phyloP scores from a whole-genome alignment of 2,113 vertebrate genomes.

The Caranx ignobilis region DNA sequence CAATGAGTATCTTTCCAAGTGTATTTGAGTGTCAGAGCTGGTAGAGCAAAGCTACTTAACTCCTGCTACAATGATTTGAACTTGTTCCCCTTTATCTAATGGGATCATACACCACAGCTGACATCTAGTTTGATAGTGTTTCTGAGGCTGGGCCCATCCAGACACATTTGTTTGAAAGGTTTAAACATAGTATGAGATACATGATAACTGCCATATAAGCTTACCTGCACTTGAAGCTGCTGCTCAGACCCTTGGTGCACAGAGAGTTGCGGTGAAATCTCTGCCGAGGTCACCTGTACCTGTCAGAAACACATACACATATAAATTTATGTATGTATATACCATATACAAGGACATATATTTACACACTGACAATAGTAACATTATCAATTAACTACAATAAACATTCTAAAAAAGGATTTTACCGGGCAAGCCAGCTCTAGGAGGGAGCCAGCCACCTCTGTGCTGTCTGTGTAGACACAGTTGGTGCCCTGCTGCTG shows the following conservation, averaged over 20 bases:
- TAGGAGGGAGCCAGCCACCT: slow-evolving; percentile 98
- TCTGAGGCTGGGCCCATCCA: not conserved
- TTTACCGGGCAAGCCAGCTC: slow-evolving; percentile 98
- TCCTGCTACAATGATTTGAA: not conserved
- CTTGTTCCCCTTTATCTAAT: not conserved
- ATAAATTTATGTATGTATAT: not conserved
- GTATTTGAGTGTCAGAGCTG: not conserved
- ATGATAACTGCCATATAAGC: not conserved
- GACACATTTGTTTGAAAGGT: not conserved
- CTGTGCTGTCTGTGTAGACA: slow-evolving; percentile 98
- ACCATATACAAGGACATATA: not conserved
- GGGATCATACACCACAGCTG: not conserved
- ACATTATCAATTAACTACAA: not conserved
- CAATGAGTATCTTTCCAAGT: no score
- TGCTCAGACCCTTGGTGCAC: slow-evolving; percentile 93
- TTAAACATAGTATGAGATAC: not conserved
- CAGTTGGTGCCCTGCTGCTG: slow-evolving; percentile 95
- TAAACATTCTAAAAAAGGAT: not conserved
- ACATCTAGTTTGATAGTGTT: not conserved
- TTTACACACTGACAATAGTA: not conserved
- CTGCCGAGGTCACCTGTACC: slow-evolving; percentile 86
- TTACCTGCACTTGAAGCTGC: slow-evolving; percentile 93
- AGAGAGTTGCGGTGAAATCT: slow-evolving; percentile 92
- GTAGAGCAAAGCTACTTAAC: not conserved
- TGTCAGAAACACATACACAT: slow-evolving; percentile 60